Conservation (phyloP, 2,797 vertebrate species). For the Sebastes oblongus region DNA sequence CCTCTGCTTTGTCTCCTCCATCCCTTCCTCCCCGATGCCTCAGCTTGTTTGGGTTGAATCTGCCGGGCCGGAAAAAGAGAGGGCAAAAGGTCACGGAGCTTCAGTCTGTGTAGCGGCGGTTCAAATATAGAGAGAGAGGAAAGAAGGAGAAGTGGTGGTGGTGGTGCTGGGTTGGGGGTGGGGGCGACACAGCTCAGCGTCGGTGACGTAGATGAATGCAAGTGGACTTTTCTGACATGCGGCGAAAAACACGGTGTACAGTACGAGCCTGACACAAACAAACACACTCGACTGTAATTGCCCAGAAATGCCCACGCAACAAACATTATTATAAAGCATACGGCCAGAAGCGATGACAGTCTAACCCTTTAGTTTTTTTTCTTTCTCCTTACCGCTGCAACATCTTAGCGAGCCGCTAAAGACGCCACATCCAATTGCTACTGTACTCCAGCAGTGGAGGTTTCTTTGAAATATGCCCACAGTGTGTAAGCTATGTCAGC, state of each 20-base stretch:
- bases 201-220: conserved; percentile 9
- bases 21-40: conserved; percentile 5
- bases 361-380: background rate
- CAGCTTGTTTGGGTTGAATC: conserved; percentile 44
- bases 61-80: conserved; percentile 27
- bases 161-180: too few species aligned
- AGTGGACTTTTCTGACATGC: conserved; percentile 31
- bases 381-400: conserved; percentile 5
- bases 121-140: background rate
- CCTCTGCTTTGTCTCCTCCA: conserved; percentile 38
- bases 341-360: conserved; percentile 17
- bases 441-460: conserved; percentile 42
- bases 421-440: conserved; percentile 46
- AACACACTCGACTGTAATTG: conserved; percentile 38
- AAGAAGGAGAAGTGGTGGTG: background rate
- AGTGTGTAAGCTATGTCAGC: conserved; percentile 64
- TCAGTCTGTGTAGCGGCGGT: conserved; percentile 15
- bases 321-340: conserved; percentile 22
- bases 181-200: background rate
- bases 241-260: background rate
- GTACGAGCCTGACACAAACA: conserved; percentile 1
- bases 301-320: conserved; percentile 43
- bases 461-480: conserved; percentile 52
- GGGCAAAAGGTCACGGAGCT: conserved; percentile 25
- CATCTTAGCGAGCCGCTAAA: conserved; percentile 41